Percentiles rank a stretch among this genome's conserved stretches.
Conservation (phyloP, 1,140 invertebrate species). For the Steinernema feltiae region DNA sequence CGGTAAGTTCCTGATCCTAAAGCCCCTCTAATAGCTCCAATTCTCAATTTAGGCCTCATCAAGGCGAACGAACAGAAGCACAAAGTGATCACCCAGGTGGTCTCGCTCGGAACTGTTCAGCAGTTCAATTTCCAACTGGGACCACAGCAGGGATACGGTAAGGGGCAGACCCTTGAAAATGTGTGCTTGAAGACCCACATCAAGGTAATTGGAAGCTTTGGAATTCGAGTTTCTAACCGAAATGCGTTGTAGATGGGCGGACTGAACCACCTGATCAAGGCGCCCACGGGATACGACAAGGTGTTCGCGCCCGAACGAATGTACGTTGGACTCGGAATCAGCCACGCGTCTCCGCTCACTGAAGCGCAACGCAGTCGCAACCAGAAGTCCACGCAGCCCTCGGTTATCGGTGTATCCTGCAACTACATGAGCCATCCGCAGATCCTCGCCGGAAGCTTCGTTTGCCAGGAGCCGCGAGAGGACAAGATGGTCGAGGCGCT, state of each 20-base stretch:
- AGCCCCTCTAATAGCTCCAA: not conserved
- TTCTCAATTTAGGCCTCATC: not conserved
- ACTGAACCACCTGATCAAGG: not conserved
- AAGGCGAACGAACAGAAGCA: not conserved
- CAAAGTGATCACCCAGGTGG: not conserved
- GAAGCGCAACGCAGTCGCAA: not conserved
- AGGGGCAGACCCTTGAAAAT: not conserved
- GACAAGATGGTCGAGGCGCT: not conserved
- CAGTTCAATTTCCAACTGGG: not conserved
- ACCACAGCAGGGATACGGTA: not conserved
- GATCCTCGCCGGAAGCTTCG: slow-evolving; percentile 1
- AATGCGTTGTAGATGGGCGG: not conserved
- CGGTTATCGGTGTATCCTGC: not conserved
- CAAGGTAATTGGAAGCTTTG: not conserved
- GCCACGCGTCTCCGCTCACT: not conserved
- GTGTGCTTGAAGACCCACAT: not conserved
- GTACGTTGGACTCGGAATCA: not conserved
- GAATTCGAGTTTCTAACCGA: not conserved
- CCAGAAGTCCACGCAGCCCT: not conserved
- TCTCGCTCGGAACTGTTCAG: not conserved
- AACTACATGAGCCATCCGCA: not conserved
- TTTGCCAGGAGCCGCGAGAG: not conserved
- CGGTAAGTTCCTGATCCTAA: too few relatives aligned
- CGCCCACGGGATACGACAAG: not conserved
- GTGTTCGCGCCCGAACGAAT: not conserved